Conservation (phyloP, 2,888 invertebrate genomes). For the Aspidapion aeneum region DNA sequence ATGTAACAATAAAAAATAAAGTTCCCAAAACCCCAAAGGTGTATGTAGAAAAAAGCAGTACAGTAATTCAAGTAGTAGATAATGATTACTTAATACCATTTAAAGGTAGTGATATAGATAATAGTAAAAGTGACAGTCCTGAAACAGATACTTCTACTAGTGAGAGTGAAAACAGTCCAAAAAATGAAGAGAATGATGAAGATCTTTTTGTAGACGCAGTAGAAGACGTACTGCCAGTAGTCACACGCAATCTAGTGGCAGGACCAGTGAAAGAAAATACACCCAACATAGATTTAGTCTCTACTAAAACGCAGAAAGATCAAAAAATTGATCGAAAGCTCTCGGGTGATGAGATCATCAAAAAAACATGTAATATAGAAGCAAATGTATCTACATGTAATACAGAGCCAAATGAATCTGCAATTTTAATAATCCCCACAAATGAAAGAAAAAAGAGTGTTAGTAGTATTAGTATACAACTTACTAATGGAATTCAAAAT, state of each 20-base stretch:
- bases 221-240: slow-evolving; percentile 21
- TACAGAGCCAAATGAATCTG: neutral
- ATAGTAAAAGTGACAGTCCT: slow-evolving; percentile 8
- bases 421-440: neutral
- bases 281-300: too few relatives aligned
- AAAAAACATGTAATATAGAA: too few relatives aligned
- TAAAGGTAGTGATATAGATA: slow-evolving; percentile 17
- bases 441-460: slow-evolving; percentile 27
- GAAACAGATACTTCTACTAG: slow-evolving; percentile 15
- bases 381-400: neutral
- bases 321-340: neutral
- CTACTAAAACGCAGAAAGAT: too few relatives aligned
- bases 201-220: slow-evolving; percentile 33
- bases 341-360: neutral
- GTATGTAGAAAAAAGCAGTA: slow-evolving; percentile 46
- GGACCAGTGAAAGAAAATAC: too few relatives aligned
- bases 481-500: slow-evolving; percentile 8
- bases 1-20: neutral
- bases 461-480: slow-evolving; percentile 23
- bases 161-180: slow-evolving; percentile 15
- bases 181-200: slow-evolving; percentile 25
- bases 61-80: slow-evolving; percentile 44
- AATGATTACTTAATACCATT: slow-evolving; percentile 26
- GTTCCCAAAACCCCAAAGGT: slow-evolving; percentile 32
- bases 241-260: neutral